A percentile compares a stretch with the other conserved stretches of the same genome.
Evolutionary conservation across 2,113 vertebrate genomes (phyloP).

Genomic region (Spizaetus ornatus): DNA sequence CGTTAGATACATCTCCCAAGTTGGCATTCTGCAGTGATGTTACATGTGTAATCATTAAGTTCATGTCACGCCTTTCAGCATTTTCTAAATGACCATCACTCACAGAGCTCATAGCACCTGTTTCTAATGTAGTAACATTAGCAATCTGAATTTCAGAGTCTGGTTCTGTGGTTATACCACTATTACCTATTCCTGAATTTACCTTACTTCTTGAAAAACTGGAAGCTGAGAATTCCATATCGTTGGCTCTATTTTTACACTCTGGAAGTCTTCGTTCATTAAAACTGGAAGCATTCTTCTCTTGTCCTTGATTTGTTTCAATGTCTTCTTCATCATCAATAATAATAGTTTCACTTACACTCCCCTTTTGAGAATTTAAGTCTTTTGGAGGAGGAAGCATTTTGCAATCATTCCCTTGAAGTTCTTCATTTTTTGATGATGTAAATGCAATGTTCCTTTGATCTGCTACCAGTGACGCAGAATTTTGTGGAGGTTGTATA

Average conservation of each 20-base stretch:
- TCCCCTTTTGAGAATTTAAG: constrained; percentile 75
- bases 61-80: constrained; percentile 82
- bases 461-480: constrained; percentile 60
- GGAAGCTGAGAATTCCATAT: constrained; percentile 78
- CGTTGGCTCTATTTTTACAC: constrained; percentile 76
- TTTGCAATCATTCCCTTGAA: constrained; percentile 77
- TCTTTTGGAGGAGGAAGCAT: constrained; percentile 74
- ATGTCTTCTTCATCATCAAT: constrained; percentile 96
- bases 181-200: constrained; percentile 77
- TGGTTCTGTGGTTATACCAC: constrained; percentile 91
- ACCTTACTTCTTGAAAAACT: constrained; percentile 83
- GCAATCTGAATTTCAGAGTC: constrained; percentile 96
- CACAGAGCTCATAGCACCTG: constrained; percentile 73
- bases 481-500: constrained; percentile 70
- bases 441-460: constrained; percentile 69
- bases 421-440: constrained; percentile 74
- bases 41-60: constrained; percentile 96
- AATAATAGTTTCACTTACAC: constrained; percentile 91
- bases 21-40: constrained; percentile 88
- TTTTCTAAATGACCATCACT: constrained; percentile 73
- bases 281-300: constrained; percentile 77
- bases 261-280: constrained; percentile 75
- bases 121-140: constrained; percentile 94
- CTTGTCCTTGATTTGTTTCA: constrained; percentile 79
- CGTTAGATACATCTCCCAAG: constrained; percentile 83